phyloP scores from a whole-genome alignment of 23 tunicate species.

The Botrylloides violaceus region DNA sequence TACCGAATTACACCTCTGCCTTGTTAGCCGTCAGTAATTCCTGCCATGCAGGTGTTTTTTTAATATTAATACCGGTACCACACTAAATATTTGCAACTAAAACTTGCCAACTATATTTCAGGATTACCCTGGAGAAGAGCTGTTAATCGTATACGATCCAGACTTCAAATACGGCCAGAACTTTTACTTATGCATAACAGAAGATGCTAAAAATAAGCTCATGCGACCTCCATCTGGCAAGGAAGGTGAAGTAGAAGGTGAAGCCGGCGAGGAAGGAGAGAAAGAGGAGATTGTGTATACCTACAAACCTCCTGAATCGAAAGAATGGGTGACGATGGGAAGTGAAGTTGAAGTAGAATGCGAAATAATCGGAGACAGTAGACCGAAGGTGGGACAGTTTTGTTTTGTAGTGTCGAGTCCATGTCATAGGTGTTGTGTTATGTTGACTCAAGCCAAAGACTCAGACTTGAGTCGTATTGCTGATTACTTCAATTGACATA shows the following conservation, averaged over 20 bases:
- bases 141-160: conserved; percentile 61
- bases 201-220: conserved; percentile 56
- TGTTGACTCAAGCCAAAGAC: too few relatives aligned
- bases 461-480: too few relatives aligned
- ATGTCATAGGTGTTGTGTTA: too few relatives aligned
- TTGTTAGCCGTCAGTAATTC: too few relatives aligned
- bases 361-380: conserved; percentile 46
- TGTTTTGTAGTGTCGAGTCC: too few relatives aligned
- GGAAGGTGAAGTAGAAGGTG: conserved; percentile 14
- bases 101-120: too few relatives aligned
- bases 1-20: too few relatives aligned
- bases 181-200: conserved; percentile 81
- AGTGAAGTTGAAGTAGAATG: conserved; percentile 70
- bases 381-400: conserved; percentile 55
- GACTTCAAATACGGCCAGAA: conserved; percentile 86
- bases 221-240: conserved; percentile 18
- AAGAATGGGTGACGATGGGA: conserved; percentile 85
- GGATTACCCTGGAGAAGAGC: conserved; percentile 81
- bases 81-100: too few relatives aligned
- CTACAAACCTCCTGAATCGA: conserved; percentile 80
- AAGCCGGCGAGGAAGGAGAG: conserved; percentile 21
- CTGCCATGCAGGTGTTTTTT: too few relatives aligned
- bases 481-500: too few relatives aligned
- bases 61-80: too few relatives aligned
- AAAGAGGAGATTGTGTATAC: conserved; percentile 65